These are phyloP conservation scores for Ophioninae sp. DNA, from an alignment of 2,888 invertebrate species.

Conservation along the genomic window DNA sequence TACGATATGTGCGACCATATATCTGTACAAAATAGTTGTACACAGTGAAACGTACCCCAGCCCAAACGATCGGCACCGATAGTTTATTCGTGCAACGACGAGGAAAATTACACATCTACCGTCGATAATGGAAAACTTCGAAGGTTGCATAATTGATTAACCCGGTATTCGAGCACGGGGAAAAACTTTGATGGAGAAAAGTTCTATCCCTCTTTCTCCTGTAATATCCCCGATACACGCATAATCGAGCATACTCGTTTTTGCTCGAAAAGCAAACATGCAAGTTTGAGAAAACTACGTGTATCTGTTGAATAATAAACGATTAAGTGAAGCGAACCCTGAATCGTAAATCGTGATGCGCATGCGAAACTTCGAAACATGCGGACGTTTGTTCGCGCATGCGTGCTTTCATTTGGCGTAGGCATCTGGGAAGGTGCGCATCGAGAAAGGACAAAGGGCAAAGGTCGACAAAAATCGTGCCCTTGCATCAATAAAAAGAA, in stretches of 20 bases:
- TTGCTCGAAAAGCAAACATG: slow-evolving; percentile 3
- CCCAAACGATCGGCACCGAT: background rate
- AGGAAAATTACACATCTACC: slow-evolving; percentile 5
- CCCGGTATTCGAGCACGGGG: background rate
- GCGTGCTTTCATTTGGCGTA: slow-evolving; percentile 38
- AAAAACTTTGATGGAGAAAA: slow-evolving; percentile 26
- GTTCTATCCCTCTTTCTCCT: background rate
- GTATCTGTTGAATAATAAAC: background rate
- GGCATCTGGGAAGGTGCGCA: slow-evolving; percentile 24
- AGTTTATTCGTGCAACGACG: slow-evolving; percentile 20
- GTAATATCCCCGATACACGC: background rate
- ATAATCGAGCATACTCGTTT: background rate
- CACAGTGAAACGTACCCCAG: background rate
- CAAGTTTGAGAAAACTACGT: background rate
- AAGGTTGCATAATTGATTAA: slow-evolving; percentile 28
- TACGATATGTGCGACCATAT: slow-evolving; percentile 18
- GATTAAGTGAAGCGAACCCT: background rate
- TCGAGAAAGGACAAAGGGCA: background rate
- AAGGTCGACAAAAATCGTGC: background rate
- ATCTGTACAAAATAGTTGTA: background rate
- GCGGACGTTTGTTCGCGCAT: slow-evolving; percentile 31
- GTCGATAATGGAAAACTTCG: slow-evolving; percentile 15
- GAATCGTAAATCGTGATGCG: slow-evolving; percentile 23
- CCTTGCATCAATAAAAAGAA: background rate
- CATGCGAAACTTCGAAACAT: slow-evolving; percentile 6